Evolutionary conservation across 2,888 invertebrate species (phyloP).

Genomic region (Callosobruchus maculatus): DNA sequence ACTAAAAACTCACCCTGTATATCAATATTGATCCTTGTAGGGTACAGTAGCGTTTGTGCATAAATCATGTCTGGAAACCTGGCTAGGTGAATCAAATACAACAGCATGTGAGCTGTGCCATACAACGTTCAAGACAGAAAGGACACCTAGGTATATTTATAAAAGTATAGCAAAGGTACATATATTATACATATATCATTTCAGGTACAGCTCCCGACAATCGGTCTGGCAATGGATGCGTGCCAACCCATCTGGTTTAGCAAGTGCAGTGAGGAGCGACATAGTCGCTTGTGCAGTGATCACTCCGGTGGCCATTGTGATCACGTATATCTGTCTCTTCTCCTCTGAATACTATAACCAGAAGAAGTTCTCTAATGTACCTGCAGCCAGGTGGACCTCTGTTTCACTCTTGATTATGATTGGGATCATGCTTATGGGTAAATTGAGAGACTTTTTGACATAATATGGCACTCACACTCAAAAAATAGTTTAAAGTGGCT

Average conservation of each 20-base stretch:
- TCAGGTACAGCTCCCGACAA: constrained; percentile 51
- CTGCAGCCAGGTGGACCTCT: constrained; percentile 52
- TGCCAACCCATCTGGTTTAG: constrained; percentile 34
- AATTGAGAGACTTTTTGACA: no score
- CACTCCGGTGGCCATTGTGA: constrained; percentile 55
- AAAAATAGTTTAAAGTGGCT: no score
- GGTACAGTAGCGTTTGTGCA: constrained; percentile 73
- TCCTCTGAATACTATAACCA: constrained; percentile 53
- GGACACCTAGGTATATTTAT: constrained; percentile 51
- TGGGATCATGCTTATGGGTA: constrained; percentile 48
- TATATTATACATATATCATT: not conserved
- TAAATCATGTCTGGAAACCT: constrained; percentile 68
- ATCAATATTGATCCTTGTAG: constrained; percentile 39
- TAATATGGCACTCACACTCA: no score
- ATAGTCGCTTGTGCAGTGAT: constrained; percentile 56
- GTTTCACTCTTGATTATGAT: constrained; percentile 51
- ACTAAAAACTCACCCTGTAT: no score
- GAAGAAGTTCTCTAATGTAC: constrained; percentile 48
- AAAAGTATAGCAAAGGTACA: not conserved
- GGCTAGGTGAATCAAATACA: constrained; percentile 71
- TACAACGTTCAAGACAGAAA: constrained; percentile 60
- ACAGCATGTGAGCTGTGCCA: constrained; percentile 72
- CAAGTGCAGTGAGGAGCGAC: constrained; percentile 50
- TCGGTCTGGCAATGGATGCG: constrained; percentile 61
- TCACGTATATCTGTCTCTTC: constrained; percentile 53